A percentile compares a stretch with the other conserved stretches of the same genome.
phyloP scores from a whole-genome alignment of 2,888 invertebrate genomes.

The Philhelius pedissequus region DNA sequence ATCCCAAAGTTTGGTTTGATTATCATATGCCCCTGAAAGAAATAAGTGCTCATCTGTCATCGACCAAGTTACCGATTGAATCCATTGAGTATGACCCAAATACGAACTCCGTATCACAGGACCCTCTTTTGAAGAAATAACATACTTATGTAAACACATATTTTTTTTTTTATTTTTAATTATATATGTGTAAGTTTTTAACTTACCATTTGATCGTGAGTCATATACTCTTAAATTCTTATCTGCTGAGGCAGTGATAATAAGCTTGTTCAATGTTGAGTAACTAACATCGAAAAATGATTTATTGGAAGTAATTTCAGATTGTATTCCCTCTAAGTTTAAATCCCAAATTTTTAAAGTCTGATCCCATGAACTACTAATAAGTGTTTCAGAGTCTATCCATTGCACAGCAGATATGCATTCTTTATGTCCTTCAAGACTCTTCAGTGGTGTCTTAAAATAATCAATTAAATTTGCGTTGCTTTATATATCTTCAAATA shows the following conservation, averaged over 20 bases:
- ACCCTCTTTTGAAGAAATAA: conserved; percentile 85
- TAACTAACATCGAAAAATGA: conserved; percentile 93
- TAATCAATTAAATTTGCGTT: background rate
- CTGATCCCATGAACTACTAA: conserved; percentile 97
- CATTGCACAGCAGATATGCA: conserved; percentile 92
- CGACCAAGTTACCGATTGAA: conserved; percentile 94
- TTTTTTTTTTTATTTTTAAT: background rate
- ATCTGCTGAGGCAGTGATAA: conserved; percentile 95
- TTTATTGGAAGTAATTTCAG: conserved; percentile 92
- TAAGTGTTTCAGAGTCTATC: conserved; percentile 87
- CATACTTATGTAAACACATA: background rate
- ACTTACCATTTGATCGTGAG: conserved; percentile 88
- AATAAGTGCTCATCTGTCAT: conserved; percentile 89
- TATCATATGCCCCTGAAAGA: conserved; percentile 95
- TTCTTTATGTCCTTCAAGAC: conserved; percentile 95
- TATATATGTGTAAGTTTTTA: background rate
- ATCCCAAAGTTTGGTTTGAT: conserved; percentile 97
- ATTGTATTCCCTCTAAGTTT: conserved; percentile 89
- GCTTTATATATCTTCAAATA: background rate
- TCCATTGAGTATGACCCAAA: conserved; percentile 93
- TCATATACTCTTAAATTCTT: conserved; percentile 95
- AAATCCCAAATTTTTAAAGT: conserved; percentile 96
- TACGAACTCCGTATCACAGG: conserved; percentile 92
- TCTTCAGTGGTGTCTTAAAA: conserved; percentile 87
- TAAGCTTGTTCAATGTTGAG: conserved; percentile 86